Conservation (phyloP, 2,113 vertebrate species). For the Eolophus roseicapilla region DNA sequence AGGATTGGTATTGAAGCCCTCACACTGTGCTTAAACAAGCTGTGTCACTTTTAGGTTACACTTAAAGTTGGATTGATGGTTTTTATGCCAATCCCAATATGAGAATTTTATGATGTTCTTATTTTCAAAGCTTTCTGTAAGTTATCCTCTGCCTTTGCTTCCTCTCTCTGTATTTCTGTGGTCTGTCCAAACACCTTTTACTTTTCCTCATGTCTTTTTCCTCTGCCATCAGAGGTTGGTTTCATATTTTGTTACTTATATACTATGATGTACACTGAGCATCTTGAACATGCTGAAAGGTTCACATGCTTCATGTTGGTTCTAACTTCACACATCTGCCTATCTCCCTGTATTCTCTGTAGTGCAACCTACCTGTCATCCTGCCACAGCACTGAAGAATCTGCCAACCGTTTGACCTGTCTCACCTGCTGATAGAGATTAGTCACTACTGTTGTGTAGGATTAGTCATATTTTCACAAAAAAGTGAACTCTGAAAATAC, state of each 20-base stretch:
- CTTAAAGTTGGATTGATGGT: background rate
- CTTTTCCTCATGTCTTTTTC: background rate
- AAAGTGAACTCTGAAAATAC: background rate
- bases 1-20: background rate
- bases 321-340: background rate
- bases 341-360: background rate
- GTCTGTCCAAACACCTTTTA: background rate
- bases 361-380: background rate
- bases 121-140: background rate
- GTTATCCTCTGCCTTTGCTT: background rate
- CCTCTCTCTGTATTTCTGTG: background rate
- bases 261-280: background rate
- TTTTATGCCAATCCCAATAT: background rate
- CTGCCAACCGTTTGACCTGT: background rate
- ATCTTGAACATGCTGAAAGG: background rate
- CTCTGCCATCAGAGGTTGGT: background rate
- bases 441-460: background rate
- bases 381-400: background rate
- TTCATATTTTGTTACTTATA: background rate
- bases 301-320: background rate
- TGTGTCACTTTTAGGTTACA: background rate
- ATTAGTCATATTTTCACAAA: background rate
- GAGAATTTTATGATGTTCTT: background rate
- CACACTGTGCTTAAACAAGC: background rate
- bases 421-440: background rate